Percentiles rank a stretch among this genome's conserved stretches.
These are phyloP conservation scores for Oegoconia quadripuncta DNA, from an alignment of 2,888 invertebrate species.

Conservation along the genomic window DNA sequence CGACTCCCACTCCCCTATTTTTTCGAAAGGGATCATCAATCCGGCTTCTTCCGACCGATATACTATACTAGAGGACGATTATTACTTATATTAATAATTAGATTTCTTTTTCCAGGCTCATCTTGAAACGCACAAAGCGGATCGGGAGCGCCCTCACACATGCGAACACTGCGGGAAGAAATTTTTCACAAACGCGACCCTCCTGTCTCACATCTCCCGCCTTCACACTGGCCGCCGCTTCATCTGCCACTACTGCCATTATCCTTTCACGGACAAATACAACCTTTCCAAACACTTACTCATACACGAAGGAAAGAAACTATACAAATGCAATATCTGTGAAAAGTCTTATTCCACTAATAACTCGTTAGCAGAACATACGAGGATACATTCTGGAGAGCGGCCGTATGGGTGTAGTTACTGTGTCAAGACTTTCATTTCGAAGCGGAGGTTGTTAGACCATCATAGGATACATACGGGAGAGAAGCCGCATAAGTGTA, in stretches of 20 bases:
- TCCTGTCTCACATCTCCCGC: conserved; percentile 47
- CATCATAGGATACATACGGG: conserved; percentile 67
- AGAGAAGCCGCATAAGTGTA: conserved; percentile 62
- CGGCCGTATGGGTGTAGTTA: conserved; percentile 52
- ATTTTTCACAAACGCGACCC: conserved; percentile 54
- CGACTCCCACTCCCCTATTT: no score
- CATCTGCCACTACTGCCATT: conserved; percentile 60
- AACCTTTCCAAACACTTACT: conserved; percentile 60
- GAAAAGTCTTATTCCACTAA: conserved; percentile 51
- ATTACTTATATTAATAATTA: background rate
- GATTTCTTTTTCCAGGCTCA: conserved; percentile 45
- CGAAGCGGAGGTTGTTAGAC: conserved; percentile 54
- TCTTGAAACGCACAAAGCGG: conserved; percentile 59
- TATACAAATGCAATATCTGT: conserved; percentile 62
- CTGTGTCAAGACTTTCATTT: conserved; percentile 58
- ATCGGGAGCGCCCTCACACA: conserved; percentile 50
- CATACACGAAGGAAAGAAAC: conserved; percentile 60
- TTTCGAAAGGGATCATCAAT: no score
- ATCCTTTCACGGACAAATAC: conserved; percentile 61
- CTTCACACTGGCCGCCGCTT: conserved; percentile 55
- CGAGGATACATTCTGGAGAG: conserved; percentile 66
- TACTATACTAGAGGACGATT: no score
- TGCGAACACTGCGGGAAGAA: conserved; percentile 70
- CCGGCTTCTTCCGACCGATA: no score
- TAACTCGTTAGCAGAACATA: conserved; percentile 54